Evolutionary conservation across 1,140 invertebrate species (phyloP).

Genomic region (Ruditapes philippinarum): DNA sequence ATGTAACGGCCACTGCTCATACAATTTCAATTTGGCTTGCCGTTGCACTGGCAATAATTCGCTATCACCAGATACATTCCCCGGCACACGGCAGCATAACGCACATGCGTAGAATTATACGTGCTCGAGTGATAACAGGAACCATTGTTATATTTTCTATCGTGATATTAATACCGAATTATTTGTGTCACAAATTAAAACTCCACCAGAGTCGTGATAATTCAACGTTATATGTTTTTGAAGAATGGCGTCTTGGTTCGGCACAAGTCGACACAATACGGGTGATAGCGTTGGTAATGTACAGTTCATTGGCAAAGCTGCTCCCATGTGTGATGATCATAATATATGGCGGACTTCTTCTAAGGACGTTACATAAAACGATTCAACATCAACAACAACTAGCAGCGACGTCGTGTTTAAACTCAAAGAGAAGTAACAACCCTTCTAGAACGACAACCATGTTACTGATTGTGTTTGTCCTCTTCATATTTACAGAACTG

Average conservation of each 20-base stretch:
- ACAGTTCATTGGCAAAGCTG: conserved; percentile 84
- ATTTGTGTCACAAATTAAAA: conserved; percentile 83
- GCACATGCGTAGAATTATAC: conserved; percentile 88
- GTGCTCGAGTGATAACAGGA: conserved; percentile 91
- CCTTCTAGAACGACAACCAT: conserved; percentile 96
- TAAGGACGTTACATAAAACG: conserved; percentile 83
- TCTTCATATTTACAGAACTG: conserved; percentile 95
- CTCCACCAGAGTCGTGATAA: conserved; percentile 1
- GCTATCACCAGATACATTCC: conserved; percentile 94
- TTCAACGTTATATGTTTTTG: conserved; percentile 64
- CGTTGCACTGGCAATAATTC: conserved; percentile 96
- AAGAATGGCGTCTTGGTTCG: conserved; percentile 71
- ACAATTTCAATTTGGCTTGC: conserved; percentile 97
- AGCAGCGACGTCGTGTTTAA: conserved; percentile 67
- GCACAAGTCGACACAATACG: conserved; percentile 68
- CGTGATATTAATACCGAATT: conserved; percentile 93
- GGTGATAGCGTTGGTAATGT: conserved; percentile 80
- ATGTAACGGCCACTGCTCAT: conserved; percentile 94
- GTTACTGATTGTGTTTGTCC: conserved; percentile 94
- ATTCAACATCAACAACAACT: conserved; percentile 72
- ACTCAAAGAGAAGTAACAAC: conserved; percentile 83
- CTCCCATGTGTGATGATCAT: conserved; percentile 87
- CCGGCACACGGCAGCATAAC: conserved; percentile 89
- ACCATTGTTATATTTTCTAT: conserved; percentile 91
- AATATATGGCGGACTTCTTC: conserved; percentile 86